Percentiles rank a stretch among this genome's conserved stretches.
phyloP scores from a whole-genome alignment of 2,888 invertebrate species.

The Listrodromus nycthemerus region DNA sequence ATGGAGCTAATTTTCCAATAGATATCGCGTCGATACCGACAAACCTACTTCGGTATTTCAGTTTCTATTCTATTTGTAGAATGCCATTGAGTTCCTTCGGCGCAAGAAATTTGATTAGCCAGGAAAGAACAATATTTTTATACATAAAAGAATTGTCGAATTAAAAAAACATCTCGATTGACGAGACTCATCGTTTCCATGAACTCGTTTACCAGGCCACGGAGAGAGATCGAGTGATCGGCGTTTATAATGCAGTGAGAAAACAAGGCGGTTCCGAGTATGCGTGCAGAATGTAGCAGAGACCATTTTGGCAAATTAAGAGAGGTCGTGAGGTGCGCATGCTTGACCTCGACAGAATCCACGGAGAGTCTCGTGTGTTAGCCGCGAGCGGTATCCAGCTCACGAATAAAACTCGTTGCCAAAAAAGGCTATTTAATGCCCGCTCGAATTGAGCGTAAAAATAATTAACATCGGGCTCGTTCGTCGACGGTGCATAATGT shows the following conservation, averaged over 20 bases:
- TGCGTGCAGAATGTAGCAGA: slow-evolving; percentile 19
- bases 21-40: not conserved
- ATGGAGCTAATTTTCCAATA: not conserved
- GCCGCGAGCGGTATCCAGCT: slow-evolving; percentile 7
- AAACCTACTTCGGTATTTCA: too few relatives aligned
- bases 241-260: slow-evolving; percentile 2
- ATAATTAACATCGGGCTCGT: slow-evolving; percentile 74
- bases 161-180: too few relatives aligned
- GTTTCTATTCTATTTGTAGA: too few relatives aligned
- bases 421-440: slow-evolving; percentile 67
- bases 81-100: too few relatives aligned
- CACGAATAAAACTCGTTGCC: slow-evolving; percentile 45
- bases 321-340: slow-evolving; percentile 15
- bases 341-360: slow-evolving; percentile 37
- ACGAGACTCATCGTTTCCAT: too few relatives aligned
- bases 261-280: slow-evolving; percentile 1
- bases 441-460: slow-evolving; percentile 72
- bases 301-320: slow-evolving; percentile 34
- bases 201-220: too few relatives aligned
- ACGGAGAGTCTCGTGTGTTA: slow-evolving; percentile 21
- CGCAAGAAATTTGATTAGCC: too few relatives aligned
- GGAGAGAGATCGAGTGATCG: slow-evolving; percentile 6
- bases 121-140: too few relatives aligned
- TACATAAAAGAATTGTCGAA: too few relatives aligned
- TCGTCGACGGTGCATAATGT: slow-evolving; percentile 40